Conservation (phyloP, 1,140 invertebrate genomes). For the Lamellibrachia luymesi region DNA sequence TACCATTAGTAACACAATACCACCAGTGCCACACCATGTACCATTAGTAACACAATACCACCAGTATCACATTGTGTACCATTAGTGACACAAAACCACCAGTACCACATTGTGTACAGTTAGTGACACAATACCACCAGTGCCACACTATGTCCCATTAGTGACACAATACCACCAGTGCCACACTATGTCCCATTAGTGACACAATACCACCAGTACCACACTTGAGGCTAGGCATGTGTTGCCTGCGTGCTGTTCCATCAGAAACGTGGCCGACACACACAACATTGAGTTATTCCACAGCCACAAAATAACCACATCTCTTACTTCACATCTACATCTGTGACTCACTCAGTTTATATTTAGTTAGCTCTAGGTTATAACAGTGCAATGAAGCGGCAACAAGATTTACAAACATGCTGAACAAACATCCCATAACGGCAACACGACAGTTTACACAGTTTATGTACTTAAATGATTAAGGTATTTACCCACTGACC, state of each 20-base stretch:
- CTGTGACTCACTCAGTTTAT: neutral
- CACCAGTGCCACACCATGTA: no score
- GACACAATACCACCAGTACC: neutral
- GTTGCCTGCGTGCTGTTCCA: no score
- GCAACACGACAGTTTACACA: neutral
- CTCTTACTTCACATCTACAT: neutral
- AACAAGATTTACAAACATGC: neutral
- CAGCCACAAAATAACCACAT: neutral
- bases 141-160: neutral
- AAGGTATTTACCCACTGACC: neutral
- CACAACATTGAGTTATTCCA: neutral
- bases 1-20: neutral
- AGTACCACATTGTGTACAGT: neutral
- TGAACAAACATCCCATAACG: neutral
- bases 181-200: neutral
- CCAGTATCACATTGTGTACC: neutral
- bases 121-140: neutral
- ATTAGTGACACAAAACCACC: neutral
- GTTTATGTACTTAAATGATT: neutral
- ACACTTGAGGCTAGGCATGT: neutral
- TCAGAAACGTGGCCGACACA: no score
- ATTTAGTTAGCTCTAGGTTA: neutral
- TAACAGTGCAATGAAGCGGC: neutral
- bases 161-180: neutral
- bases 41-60: no score